Base-by-base conservation (phyloP, 2,888 invertebrate species). In the Epinotia nisella region DNA sequence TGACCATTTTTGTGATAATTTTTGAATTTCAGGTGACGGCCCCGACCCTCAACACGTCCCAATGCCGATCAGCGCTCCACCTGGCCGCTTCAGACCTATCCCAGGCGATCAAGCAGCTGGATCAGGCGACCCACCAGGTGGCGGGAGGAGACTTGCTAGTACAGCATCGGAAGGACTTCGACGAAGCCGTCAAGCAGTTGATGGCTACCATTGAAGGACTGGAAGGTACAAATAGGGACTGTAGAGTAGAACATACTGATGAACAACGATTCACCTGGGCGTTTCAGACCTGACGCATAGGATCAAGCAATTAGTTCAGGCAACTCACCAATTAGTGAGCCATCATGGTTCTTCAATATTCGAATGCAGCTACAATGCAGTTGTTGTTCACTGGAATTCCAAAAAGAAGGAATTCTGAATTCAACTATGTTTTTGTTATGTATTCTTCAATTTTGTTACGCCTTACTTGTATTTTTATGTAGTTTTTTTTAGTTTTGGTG, bases 141-240 rank as follows among this genome's bases (percentile, higher is more conserved):
- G 56, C 56, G 1, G 71, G 71, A 4, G 55, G 59, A 35, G 71
- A 59, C 35, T 29, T 59, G 13, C 15, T 65, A 29, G 29, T 19
- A 9, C 41, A 62, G 19, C 62, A 72, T 29, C 55, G 72, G 19
- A 45, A 4, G 17, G 56, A n/a, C n/a, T 72, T 72, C 11, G 67
- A 72, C 21, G 39, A 72, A 0, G 72, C 72, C 17, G 67, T 72
- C 0, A 45, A 21, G 3, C 61, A 72, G 15, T 17, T 72, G 15
- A 72, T 72, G 72, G 59, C 51, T n/a, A 62, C 67, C 9, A 68
- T 68, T 7, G 60, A 19, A 39, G 61, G 53, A n/a, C 17, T 67
- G 17, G 71, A 71, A 71, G 70, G 70, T 71, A 51, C 45, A 11
- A 53, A 13, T 35, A 35, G 9, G n/a, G n/a, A n/a, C n/a, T 35